Conservation (phyloP, 2,113 vertebrate species). For the Macrotis lagotis region DNA sequence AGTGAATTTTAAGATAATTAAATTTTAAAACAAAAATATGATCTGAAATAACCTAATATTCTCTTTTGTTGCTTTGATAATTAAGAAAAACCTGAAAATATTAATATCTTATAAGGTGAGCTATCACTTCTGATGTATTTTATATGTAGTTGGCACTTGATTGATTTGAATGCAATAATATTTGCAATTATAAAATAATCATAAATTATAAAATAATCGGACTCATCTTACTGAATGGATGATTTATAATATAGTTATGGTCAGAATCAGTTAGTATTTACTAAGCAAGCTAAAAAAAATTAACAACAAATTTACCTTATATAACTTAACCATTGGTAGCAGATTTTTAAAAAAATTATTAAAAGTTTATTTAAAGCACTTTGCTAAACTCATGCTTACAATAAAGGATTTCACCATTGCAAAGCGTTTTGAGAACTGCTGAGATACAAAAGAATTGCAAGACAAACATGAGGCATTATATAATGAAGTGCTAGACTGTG, state of each 20-base stretch:
- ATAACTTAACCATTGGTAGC: background rate
- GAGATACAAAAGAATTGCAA: background rate
- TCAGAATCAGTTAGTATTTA: background rate
- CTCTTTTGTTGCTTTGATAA: background rate
- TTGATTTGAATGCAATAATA: background rate
- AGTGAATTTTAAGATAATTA: background rate
- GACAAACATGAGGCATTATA: background rate
- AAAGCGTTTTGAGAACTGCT: background rate
- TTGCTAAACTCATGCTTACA: background rate
- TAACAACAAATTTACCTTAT: background rate
- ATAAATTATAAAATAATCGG: background rate
- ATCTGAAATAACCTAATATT: background rate
- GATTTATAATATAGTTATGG: background rate
- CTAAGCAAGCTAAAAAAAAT: background rate
- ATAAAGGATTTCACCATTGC: background rate
- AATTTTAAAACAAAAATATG: background rate
- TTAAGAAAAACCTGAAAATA: background rate
- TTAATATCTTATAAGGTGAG: background rate
- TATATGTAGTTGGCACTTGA: background rate
- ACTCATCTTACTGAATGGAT: background rate
- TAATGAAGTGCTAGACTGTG: background rate
- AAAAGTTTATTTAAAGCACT: background rate
- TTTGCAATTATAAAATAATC: background rate
- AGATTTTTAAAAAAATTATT: background rate
- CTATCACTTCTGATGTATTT: background rate